These are phyloP conservation scores for Flexamia atlantica DNA, from an alignment of 2,888 invertebrate genomes.

Conservation along the genomic window DNA sequence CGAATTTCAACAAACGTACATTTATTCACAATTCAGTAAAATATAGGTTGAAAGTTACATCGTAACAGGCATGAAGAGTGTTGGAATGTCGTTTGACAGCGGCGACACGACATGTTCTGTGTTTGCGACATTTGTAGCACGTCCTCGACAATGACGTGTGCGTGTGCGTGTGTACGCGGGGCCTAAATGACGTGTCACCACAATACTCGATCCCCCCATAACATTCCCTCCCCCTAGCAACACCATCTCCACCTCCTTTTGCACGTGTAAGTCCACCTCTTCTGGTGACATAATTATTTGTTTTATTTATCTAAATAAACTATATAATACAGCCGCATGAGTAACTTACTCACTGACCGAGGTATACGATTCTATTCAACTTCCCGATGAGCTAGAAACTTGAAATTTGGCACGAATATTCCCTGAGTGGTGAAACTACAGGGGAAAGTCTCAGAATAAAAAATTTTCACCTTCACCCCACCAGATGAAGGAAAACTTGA, in stretches of 20 bases:
- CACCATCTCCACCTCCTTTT: slow-evolving; percentile 11
- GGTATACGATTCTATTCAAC: too few relatives aligned
- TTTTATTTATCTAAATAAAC: not conserved
- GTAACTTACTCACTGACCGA: too few relatives aligned
- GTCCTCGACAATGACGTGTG: slow-evolving; percentile 30
- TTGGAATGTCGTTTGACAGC: slow-evolving; percentile 32
- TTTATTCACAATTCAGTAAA: not conserved
- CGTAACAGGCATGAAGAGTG: not conserved
- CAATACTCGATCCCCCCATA: slow-evolving; percentile 14
- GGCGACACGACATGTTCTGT: not conserved
- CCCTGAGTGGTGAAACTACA: too few relatives aligned
- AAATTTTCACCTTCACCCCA: too few relatives aligned
- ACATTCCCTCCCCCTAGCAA: not conserved
- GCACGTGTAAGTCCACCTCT: slow-evolving; percentile 27
- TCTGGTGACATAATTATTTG: slow-evolving; percentile 6
- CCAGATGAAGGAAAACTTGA: too few relatives aligned
- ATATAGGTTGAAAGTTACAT: slow-evolving; percentile 6
- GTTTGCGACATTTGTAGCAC: slow-evolving; percentile 51
- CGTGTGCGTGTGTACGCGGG: not conserved
- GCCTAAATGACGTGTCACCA: slow-evolving; percentile 49
- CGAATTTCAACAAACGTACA: too few relatives aligned
- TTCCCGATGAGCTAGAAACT: too few relatives aligned
- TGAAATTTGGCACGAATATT: too few relatives aligned
- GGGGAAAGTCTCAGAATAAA: too few relatives aligned
- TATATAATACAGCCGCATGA: too few relatives aligned